phyloP scores from a whole-genome alignment of 2,888 invertebrate genomes.

The Parnassius apollo region DNA sequence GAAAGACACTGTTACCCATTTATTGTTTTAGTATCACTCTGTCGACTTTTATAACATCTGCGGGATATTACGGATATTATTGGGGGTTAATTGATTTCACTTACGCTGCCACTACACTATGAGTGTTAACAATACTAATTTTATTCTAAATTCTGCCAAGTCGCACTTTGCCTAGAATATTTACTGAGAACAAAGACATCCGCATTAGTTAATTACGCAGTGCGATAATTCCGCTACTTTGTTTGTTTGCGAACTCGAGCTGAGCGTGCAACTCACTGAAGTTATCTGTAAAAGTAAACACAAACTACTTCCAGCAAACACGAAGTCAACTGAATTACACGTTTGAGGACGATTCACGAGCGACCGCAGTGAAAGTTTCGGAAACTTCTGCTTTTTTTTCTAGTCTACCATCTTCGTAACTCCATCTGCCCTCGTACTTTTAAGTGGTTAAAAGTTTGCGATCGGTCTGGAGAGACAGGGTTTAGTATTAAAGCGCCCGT shows the following conservation, averaged over 20 bases:
- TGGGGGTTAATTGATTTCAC: no score
- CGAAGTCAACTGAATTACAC: conserved; percentile 7
- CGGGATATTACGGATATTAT: no score
- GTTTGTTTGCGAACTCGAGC: not conserved
- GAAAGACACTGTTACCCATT: no score
- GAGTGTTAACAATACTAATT: no score
- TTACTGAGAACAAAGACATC: not conserved
- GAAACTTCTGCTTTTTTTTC: not conserved
- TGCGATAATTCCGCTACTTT: not conserved
- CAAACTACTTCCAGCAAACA: not conserved
- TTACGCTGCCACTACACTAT: no score
- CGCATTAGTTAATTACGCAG: not conserved
- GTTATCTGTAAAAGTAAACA: not conserved
- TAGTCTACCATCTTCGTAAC: conserved; percentile 8
- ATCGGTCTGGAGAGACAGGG: not conserved
- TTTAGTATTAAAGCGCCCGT: not conserved
- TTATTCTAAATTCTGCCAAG: not conserved
- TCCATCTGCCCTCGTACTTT: conserved; percentile 42
- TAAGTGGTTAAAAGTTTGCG: conserved; percentile 52
- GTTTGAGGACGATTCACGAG: conserved; percentile 6
- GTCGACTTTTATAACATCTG: no score
- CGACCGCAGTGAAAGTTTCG: conserved; percentile 15
- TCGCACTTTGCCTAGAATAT: not conserved
- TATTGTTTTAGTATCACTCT: no score
- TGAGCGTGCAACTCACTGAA: not conserved